Evolutionary conservation across 92 coral and sea anemone genomes (phyloP).

Genomic region (Phenganax stokvisi): DNA sequence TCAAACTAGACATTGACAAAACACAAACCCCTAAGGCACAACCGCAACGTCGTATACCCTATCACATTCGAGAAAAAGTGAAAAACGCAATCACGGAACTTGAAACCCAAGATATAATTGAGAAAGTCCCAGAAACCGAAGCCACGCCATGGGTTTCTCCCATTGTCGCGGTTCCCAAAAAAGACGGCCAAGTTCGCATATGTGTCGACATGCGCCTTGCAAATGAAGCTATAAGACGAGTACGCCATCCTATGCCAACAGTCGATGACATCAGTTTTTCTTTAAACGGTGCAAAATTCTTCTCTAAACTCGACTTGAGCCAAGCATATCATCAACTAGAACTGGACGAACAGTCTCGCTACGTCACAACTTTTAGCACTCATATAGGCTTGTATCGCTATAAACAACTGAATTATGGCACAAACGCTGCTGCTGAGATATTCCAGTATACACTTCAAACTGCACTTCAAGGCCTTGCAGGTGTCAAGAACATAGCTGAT

Average conservation of each 20-base stretch:
- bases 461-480: conserved; percentile 6
- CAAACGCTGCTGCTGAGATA: conserved; percentile 19
- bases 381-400: conserved; percentile 5
- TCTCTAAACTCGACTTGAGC: conserved; percentile 11
- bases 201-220: conserved; percentile 7
- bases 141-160: conserved; percentile 1
- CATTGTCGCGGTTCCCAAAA: neutral
- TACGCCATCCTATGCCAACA: conserved; percentile 23
- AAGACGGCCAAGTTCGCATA: neutral
- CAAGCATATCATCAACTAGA: conserved; percentile 34
- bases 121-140: neutral
- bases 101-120: neutral
- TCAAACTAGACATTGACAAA: neutral
- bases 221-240: conserved; percentile 22
- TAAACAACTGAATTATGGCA: conserved; percentile 12
- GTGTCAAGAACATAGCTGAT: conserved; percentile 12
- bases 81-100: neutral
- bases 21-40: neutral
- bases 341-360: neutral
- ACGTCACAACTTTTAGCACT: conserved; percentile 8
- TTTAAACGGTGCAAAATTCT: conserved; percentile 9
- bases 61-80: neutral
- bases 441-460: conserved; percentile 12
- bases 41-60: neutral
- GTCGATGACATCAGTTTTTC: conserved; percentile 7